Conservation (phyloP, 2,888 invertebrate genomes). For the Pyrochroa serraticornis region DNA sequence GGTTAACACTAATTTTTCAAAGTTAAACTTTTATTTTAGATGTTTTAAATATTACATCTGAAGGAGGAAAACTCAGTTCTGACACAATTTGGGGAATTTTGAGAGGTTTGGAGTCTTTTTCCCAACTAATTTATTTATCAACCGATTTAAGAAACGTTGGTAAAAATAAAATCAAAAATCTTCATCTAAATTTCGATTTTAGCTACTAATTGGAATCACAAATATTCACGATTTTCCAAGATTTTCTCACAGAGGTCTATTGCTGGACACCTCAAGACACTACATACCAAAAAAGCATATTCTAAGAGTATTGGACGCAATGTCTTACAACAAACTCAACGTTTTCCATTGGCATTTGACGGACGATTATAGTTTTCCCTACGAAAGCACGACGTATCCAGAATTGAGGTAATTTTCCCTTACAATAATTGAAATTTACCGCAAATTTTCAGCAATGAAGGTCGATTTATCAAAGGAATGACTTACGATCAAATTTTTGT, state of each 20-base stretch:
- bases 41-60: slow-evolving; percentile 8
- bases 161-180: slow-evolving; percentile 7
- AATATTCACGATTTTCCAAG: slow-evolving; percentile 75
- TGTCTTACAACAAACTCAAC: slow-evolving; percentile 89
- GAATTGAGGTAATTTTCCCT: slow-evolving; percentile 65
- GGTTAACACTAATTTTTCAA: neutral
- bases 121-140: slow-evolving; percentile 69
- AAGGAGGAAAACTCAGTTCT: slow-evolving; percentile 36
- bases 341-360: slow-evolving; percentile 94
- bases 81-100: slow-evolving; percentile 81
- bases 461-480: slow-evolving; percentile 68
- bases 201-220: slow-evolving; percentile 71
- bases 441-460: slow-evolving; percentile 60
- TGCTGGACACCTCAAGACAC: slow-evolving; percentile 86
- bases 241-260: slow-evolving; percentile 78
- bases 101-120: slow-evolving; percentile 85
- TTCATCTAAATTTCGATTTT: slow-evolving; percentile 45
- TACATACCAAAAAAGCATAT: slow-evolving; percentile 72
- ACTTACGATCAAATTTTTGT: slow-evolving; percentile 70
- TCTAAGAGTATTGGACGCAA: slow-evolving; percentile 72
- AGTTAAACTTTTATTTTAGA: slow-evolving; percentile 37
- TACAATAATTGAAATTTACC: neutral
- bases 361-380: slow-evolving; percentile 90
- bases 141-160: slow-evolving; percentile 42
- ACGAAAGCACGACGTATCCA: slow-evolving; percentile 76